phyloP scores from a whole-genome alignment of 2,888 invertebrate genomes.

The Crioceris asparagi region DNA sequence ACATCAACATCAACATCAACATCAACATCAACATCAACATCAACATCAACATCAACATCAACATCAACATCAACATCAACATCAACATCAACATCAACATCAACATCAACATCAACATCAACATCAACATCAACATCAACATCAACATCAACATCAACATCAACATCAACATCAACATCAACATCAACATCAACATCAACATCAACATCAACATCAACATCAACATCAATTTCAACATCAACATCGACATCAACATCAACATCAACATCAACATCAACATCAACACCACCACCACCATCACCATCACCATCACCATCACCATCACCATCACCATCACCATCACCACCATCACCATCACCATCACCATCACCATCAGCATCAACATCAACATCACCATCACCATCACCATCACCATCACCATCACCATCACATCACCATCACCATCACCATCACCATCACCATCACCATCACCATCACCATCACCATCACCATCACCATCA shows the following conservation, averaged over 20 bases:
- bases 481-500: constrained; percentile 1
- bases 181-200: constrained; percentile 1
- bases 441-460: constrained; percentile 1
- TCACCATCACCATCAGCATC: constrained; percentile 2
- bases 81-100: constrained; percentile 1
- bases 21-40: constrained; percentile 1
- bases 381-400: constrained; percentile 1
- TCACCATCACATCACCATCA: too few relatives aligned
- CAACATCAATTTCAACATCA: too few relatives aligned
- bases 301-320: too few relatives aligned
- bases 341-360: constrained; percentile 1
- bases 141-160: constrained; percentile 1
- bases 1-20: constrained; percentile 1
- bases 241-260: too few relatives aligned
- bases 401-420: too few relatives aligned
- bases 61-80: constrained; percentile 1
- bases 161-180: constrained; percentile 2
- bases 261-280: too few relatives aligned
- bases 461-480: constrained; percentile 1
- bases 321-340: not conserved
- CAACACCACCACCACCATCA: too few relatives aligned
- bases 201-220: constrained; percentile 2
- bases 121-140: constrained; percentile 1
- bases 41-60: constrained; percentile 1
- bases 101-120: not conserved